Evolutionary conservation across 2,888 invertebrate genomes (phyloP).

Genomic region (Lithophane semibrunnea): DNA sequence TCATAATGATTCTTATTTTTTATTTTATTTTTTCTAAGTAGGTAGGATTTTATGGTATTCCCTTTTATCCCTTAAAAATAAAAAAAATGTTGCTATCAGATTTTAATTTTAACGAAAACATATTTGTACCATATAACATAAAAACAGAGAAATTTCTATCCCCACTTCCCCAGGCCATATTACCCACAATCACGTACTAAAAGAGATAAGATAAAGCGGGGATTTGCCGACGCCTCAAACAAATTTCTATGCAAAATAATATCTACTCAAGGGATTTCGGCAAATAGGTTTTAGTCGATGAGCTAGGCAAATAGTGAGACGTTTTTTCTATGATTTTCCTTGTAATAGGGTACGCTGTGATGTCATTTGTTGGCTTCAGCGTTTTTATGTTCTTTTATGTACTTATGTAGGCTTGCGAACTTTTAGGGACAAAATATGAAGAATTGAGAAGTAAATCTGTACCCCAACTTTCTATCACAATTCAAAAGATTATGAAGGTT

Average conservation of each 20-base stretch:
- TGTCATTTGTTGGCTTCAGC: neutral
- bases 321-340: constrained; percentile 42
- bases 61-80: neutral
- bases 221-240: constrained; percentile 61
- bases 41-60: neutral
- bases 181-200: constrained; percentile 63
- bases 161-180: constrained; percentile 30
- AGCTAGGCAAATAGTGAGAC: constrained; percentile 48
- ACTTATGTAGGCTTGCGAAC: neutral
- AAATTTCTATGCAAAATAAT: constrained; percentile 68
- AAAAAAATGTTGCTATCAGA: constrained; percentile 3
- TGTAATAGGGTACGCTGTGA: constrained; percentile 6
- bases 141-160: constrained; percentile 41
- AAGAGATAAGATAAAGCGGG: constrained; percentile 62
- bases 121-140: constrained; percentile 23
- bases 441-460: too few relatives aligned
- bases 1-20: neutral
- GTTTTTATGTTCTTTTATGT: constrained; percentile 5
- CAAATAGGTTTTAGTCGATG: constrained; percentile 64
- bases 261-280: constrained; percentile 63
- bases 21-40: neutral
- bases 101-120: neutral
- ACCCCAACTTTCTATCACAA: too few relatives aligned
- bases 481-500: too few relatives aligned
- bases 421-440: neutral